A percentile compares a stretch with the other conserved stretches of the same genome.
Conservation (phyloP, 2,113 vertebrate species). For the Bubo blakistoni region DNA sequence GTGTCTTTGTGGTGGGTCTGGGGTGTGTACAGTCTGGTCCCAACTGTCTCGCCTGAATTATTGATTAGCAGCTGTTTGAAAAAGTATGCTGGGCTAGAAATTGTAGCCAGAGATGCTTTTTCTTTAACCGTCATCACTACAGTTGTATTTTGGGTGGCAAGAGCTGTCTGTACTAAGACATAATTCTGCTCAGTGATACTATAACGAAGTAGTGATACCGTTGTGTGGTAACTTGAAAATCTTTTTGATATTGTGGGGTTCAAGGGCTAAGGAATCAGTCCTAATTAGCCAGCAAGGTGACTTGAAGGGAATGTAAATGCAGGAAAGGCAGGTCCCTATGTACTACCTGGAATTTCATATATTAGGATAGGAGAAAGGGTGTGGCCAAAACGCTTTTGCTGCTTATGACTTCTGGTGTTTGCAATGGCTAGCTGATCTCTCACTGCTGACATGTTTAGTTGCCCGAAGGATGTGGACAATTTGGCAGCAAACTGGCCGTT, state of each 20-base stretch:
- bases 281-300: neutral
- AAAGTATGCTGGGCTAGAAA: neutral
- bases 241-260: neutral
- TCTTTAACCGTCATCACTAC: neutral
- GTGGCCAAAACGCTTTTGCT: neutral
- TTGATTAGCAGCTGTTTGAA: neutral
- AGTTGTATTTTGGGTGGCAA: neutral
- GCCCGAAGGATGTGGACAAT: neutral
- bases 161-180: neutral
- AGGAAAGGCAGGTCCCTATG: neutral
- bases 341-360: neutral
- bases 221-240: neutral
- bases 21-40: neutral
- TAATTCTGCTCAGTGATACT: neutral
- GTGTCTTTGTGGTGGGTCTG: neutral
- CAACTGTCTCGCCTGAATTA: neutral
- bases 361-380: slow-evolving; percentile 7
- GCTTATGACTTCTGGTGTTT: neutral
- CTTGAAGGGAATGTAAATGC: neutral
- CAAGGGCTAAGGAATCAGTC: neutral
- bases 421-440: neutral
- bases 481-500: neutral
- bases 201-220: neutral
- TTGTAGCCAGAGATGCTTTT: neutral
- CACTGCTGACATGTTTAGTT: neutral